Evolutionary conservation across 2,113 vertebrate species (phyloP).

Genomic region (Aythya baeri): DNA sequence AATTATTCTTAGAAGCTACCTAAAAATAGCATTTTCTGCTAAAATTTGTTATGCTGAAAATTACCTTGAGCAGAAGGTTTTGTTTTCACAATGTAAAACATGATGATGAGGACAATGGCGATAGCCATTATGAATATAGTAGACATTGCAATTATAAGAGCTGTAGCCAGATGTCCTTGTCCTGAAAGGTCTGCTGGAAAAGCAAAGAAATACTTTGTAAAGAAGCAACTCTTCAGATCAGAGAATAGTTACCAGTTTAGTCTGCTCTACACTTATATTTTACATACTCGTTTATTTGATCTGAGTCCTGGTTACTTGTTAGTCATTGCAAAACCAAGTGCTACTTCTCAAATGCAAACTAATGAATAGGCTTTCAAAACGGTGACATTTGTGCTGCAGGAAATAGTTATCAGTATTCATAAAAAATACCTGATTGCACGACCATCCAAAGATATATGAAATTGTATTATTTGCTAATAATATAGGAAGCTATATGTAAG

Average conservation of each 20-base stretch:
- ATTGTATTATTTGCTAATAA: background rate
- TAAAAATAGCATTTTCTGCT: background rate
- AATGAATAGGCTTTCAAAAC: background rate
- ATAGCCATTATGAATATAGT: conserved; percentile 99
- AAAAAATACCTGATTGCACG: background rate
- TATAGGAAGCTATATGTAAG: background rate
- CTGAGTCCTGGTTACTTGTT: background rate
- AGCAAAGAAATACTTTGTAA: background rate
- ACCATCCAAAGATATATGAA: background rate
- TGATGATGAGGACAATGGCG: conserved; percentile 96
- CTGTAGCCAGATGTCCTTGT: conserved; percentile 95
- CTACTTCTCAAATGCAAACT: background rate
- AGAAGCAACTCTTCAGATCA: background rate
- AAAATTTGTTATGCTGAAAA: background rate
- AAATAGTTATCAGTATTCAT: background rate
- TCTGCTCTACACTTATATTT: background rate
- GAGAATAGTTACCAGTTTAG: background rate
- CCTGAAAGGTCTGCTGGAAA: conserved; percentile 84
- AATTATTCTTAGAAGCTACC: background rate
- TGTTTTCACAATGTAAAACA: conserved; percentile 98
- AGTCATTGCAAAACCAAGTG: background rate
- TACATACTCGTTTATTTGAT: background rate
- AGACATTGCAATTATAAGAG: conserved; percentile 98
- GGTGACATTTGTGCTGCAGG: background rate
- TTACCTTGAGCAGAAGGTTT: conserved; percentile 92